A percentile compares a stretch with the other conserved stretches of the same genome.
These are phyloP conservation scores for Cottus gobio DNA, from an alignment of 2,113 vertebrate species.

Conservation along the genomic window DNA sequence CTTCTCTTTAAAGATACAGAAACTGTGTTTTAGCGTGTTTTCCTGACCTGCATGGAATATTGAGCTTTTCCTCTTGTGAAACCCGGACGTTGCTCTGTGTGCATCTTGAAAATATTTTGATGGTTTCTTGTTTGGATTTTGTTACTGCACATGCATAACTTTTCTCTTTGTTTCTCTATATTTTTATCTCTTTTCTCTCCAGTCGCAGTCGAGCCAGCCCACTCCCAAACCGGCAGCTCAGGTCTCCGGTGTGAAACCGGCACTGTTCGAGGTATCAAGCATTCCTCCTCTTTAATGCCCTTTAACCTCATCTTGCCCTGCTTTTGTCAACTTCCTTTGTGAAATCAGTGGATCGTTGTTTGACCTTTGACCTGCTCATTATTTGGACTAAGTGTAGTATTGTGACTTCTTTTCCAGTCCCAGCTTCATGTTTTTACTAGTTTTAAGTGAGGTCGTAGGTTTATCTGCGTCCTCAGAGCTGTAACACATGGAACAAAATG, in stretches of 20 bases:
- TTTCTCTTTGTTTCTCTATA: constrained; percentile 7
- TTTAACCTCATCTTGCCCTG: constrained; percentile 1
- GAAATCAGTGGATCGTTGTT: background rate
- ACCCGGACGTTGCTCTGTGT: background rate
- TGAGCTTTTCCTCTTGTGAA: constrained; percentile 23
- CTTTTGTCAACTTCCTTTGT: background rate
- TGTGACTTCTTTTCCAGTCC: constrained; percentile 32
- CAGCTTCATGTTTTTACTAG: background rate
- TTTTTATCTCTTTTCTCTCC: constrained; percentile 47
- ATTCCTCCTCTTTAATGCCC: constrained; percentile 12
- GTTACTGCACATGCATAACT: constrained; percentile 22
- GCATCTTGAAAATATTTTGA: constrained; percentile 21
- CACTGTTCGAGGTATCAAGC: constrained; percentile 80
- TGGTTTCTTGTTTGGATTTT: background rate
- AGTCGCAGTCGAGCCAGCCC: constrained; percentile 78
- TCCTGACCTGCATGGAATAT: background rate
- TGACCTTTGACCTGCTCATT: constrained; percentile 39
- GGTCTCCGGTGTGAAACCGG: constrained; percentile 73
- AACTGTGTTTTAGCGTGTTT: background rate
- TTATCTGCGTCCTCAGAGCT: background rate
- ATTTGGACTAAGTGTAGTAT: constrained; percentile 3
- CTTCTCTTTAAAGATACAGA: background rate
- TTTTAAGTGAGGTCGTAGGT: background rate
- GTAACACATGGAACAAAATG: constrained; percentile 29
- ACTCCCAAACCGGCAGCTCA: constrained; percentile 72